Conservation (phyloP, 2,888 invertebrate species). For the Holacanthella duospinosa region DNA sequence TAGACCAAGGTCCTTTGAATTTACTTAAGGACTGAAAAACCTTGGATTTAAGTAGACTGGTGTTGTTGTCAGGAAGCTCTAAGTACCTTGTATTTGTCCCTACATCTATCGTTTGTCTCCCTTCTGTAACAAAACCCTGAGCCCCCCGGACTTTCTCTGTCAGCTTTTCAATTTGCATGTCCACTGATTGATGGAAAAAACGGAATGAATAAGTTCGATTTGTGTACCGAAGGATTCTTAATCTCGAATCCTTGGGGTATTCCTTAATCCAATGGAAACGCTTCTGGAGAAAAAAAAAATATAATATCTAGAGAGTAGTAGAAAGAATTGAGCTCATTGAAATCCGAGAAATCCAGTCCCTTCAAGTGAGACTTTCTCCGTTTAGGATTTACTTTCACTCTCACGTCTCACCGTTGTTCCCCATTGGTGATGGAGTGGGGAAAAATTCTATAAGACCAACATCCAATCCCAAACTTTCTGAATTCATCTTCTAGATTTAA, state of each 20-base stretch:
- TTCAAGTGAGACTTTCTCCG: not conserved
- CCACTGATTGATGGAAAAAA: slow-evolving; percentile 3
- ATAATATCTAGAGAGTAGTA: too few species aligned
- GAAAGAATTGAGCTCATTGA: too few species aligned
- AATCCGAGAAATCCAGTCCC: not conserved
- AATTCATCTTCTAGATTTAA: not conserved
- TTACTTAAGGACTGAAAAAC: too few species aligned
- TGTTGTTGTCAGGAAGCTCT: too few species aligned
- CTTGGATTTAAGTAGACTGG: too few species aligned
- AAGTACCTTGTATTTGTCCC: too few species aligned
- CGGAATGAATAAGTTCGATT: not conserved
- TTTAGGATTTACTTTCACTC: not conserved
- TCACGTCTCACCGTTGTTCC: too few species aligned
- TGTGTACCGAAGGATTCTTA: not conserved
- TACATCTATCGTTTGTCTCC: not conserved
- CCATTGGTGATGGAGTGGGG: too few species aligned
- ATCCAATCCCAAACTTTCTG: not conserved
- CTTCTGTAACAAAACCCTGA: too few species aligned
- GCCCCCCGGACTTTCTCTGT: not conserved
- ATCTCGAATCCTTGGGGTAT: not conserved
- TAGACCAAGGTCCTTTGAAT: not conserved
- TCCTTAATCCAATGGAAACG: not conserved
- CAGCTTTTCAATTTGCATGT: not conserved
- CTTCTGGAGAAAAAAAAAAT: too few species aligned
- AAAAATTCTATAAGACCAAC: not conserved